phyloP scores from a whole-genome alignment of 1,140 invertebrate genomes.

The Drosophila asahinai region DNA sequence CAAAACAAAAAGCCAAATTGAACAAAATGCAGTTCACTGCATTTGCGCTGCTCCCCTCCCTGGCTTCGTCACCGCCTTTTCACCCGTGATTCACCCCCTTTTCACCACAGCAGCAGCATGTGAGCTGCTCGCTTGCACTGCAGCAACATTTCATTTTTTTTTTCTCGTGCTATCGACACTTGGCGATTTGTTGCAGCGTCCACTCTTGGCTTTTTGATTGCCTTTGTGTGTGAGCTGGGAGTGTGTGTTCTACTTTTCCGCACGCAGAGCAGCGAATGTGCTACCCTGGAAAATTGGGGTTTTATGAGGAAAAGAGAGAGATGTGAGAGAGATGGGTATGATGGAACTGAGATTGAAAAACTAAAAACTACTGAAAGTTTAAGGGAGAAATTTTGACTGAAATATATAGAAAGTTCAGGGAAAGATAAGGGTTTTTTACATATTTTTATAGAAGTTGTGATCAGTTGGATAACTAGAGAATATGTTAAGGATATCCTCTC shows the following conservation, averaged over 20 bases:
- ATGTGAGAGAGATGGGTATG: background rate
- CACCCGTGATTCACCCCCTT: conserved; percentile 6
- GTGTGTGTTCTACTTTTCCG: conserved; percentile 65
- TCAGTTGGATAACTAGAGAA: too few species aligned
- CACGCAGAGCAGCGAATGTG: conserved; percentile 5
- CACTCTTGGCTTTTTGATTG: conserved; percentile 62
- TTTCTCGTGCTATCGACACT: conserved; percentile 66
- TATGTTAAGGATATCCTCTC: too few species aligned
- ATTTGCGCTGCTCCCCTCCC: conserved; percentile 10
- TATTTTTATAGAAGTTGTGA: too few species aligned
- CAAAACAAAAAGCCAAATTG: conserved; percentile 72
- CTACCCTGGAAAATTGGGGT: conserved; percentile 27
- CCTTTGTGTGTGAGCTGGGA: conserved; percentile 46
- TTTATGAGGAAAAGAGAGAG: background rate
- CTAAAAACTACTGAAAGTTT: background rate
- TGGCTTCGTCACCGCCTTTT: background rate
- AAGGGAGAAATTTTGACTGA: too few species aligned
- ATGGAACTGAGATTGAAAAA: background rate
- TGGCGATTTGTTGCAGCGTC: conserved; percentile 77
- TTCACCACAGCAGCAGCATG: background rate
- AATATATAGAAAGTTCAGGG: background rate
- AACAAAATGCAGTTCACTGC: conserved; percentile 61
- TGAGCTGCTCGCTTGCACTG: conserved; percentile 16
- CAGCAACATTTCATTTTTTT: conserved; percentile 63
- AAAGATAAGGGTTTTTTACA: too few species aligned